Evolutionary conservation across 2,888 invertebrate species (phyloP).

Genomic region (Cephalotes varians): DNA sequence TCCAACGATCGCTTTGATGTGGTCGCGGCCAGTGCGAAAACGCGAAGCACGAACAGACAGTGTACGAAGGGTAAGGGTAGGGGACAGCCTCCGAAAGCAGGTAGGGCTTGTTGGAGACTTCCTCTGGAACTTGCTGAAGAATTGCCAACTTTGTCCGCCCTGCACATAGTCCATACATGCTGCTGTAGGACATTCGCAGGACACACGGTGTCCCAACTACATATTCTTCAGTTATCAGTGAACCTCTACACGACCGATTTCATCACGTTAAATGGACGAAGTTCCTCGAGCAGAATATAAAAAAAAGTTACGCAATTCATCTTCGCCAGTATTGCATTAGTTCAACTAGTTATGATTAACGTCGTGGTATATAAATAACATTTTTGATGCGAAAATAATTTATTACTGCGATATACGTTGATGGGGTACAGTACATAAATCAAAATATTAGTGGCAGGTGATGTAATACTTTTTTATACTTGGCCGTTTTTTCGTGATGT

Average conservation of each 20-base stretch:
- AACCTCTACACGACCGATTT: not conserved
- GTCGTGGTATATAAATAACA: slow-evolving; percentile 26
- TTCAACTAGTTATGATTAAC: slow-evolving; percentile 44
- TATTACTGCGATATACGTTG: slow-evolving; percentile 22
- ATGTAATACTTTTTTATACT: slow-evolving; percentile 45
- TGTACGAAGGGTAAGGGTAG: slow-evolving; percentile 66
- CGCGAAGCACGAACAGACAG: slow-evolving; percentile 79
- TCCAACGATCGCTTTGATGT: slow-evolving; percentile 84
- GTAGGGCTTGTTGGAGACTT: slow-evolving; percentile 78
- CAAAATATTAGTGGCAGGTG: slow-evolving; percentile 37
- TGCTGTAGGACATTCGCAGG: slow-evolving; percentile 20
- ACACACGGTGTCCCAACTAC: not conserved
- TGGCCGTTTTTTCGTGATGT: slow-evolving; percentile 19
- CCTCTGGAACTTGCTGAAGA: slow-evolving; percentile 76
- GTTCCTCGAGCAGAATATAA: not conserved
- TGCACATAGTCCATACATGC: slow-evolving; percentile 41
- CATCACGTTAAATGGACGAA: slow-evolving; percentile 27
- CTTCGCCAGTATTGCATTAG: slow-evolving; percentile 28
- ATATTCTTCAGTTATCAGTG: slow-evolving; percentile 34
- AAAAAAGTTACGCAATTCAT: slow-evolving; percentile 21
- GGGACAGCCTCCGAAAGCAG: slow-evolving; percentile 65
- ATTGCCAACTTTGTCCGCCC: slow-evolving; percentile 75
- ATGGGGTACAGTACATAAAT: slow-evolving; percentile 32
- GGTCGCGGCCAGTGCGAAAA: slow-evolving; percentile 84
- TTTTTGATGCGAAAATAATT: slow-evolving; percentile 33